Evolutionary conservation across 2,797 vertebrate species (phyloP), one percentile per base, ranked within the genome.

Genomic region (Malacoctenus gilli): DNA sequence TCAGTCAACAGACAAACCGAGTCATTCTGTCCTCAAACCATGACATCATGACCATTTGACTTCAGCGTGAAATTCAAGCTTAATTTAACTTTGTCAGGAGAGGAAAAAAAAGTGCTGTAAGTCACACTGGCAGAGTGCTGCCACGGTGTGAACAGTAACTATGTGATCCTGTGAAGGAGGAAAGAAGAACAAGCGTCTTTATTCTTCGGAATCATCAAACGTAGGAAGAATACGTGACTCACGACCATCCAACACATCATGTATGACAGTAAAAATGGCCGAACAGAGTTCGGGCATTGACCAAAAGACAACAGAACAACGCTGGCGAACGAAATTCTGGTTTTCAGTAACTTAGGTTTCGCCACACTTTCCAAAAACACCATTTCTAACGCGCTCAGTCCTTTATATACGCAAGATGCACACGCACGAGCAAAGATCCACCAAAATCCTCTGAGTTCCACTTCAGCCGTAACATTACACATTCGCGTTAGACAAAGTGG

Each of bases 31-130:
- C 85, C 86, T 85, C 79, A 84, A 87, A 88, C 84, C 86, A 91
- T 91, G 88, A 91, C 89, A 91, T 91, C 89, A 90, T 88, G 87
- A 88, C 83, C 86, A 83, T 89, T 89, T 89, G 86, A 89, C 89
- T 91, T 85, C 68, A 81, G 81, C 73, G 57, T 86, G 82, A 89
- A 89, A 90, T 85, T 80, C 81, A 81, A 86, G 85, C 85, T 89
- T 88, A 85, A 85, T 88, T 91, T 89, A 89, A 89, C 87, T 89
- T 84, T 85, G 77, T 87, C 82, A 76, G 65, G 75, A 41, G 10
- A 55, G 55, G 41, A 30, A 53, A 52, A 57, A 57, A 59, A 44
- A 25, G 68, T 69, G 68, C 74, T 83, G 79, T 79, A 72, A 72
- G 67, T 86, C 85, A 79, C 84, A 82, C 59, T 80, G 75, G 53